Conservation (phyloP, 2,113 vertebrate genomes). For the Lates calcarifer region DNA sequence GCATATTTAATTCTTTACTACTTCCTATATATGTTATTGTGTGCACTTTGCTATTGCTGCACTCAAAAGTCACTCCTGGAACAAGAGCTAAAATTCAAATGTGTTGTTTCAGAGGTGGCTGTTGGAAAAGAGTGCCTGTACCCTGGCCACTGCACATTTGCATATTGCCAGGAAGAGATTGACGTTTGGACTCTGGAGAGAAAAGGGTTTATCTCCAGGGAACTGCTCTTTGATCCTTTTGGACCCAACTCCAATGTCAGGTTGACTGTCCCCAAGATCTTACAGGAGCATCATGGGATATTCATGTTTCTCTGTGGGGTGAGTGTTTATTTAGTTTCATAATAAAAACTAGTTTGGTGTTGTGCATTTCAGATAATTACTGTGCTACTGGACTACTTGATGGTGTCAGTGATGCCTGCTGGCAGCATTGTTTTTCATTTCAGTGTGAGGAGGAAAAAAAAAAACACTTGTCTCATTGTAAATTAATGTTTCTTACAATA, state of each 20-base stretch:
- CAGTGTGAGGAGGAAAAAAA: neutral
- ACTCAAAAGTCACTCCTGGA: neutral
- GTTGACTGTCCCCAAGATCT: constrained; percentile 90
- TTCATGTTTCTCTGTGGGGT: constrained; percentile 99
- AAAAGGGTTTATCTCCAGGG: constrained; percentile 94
- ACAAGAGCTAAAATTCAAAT: neutral
- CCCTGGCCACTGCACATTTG: constrained; percentile 96
- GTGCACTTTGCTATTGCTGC: neutral
- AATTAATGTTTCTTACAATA: neutral
- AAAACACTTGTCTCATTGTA: neutral
- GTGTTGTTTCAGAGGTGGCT: constrained; percentile 88
- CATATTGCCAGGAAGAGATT: constrained; percentile 98
- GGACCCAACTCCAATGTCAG: constrained; percentile 87
- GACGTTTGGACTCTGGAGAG: constrained; percentile 97
- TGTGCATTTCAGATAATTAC: neutral
- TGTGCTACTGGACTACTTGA: neutral
- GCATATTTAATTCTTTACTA: neutral
- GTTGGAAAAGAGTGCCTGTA: constrained; percentile 94
- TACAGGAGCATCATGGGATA: constrained; percentile 95
- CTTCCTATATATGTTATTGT: neutral
- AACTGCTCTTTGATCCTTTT: constrained; percentile 90
- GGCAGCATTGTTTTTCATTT: neutral
- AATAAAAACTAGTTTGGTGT: neutral
- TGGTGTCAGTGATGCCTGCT: neutral
- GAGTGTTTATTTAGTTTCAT: constrained; percentile 26